Evolutionary conservation across 2,888 invertebrate species (phyloP), one percentile per base, ranked within the genome.

Genomic region (Hirtodrosophila histrioides): DNA sequence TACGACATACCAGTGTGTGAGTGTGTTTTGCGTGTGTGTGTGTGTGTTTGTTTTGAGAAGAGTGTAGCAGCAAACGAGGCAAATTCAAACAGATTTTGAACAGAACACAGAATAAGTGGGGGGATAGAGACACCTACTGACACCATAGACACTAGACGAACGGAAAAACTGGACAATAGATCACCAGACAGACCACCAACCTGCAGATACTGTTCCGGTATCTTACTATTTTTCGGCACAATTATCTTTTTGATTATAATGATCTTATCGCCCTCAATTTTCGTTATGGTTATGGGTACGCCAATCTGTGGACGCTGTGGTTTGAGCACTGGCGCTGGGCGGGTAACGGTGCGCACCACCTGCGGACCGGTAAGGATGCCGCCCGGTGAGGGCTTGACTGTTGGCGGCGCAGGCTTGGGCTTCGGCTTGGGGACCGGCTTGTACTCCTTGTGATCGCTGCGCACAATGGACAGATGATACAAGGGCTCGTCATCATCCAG

Each of bases 211-310:
- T 89, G 88, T 40, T 90, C 90, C 82, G 91, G 91, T 66, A 91
- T 82, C 90, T 91, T 91, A 75, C 91, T 89, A 78, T 91, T 91
- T 82, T 92, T 91, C 53, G 91, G 92, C 55, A 91, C 88, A 41
- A 90, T 84, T 61, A 92, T 90, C 78, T 91, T 91, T 83, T 92
- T 91, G 58, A 92, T 92, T 50, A 92, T 91, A 31, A 92, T 91
- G 43, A 92, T 92, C 79, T 92, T 92, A 80, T 92, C 92, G 58
- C 92, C 92, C 82, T 91, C 92, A 76, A 92, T 91, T 69, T 84
- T 91, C 56, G 92, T 91, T 55, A 92, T 91, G 4, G 91, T 92
- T 61, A 92, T 90, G 11, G 91, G 91, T 33, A 91, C 91, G 4
- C 91, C 91, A 0, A 77, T 63, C 60, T 79, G 79, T 0, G 89